phyloP scores from a whole-genome alignment of 2,113 vertebrate genomes.

The Pterocles gutturalis region DNA sequence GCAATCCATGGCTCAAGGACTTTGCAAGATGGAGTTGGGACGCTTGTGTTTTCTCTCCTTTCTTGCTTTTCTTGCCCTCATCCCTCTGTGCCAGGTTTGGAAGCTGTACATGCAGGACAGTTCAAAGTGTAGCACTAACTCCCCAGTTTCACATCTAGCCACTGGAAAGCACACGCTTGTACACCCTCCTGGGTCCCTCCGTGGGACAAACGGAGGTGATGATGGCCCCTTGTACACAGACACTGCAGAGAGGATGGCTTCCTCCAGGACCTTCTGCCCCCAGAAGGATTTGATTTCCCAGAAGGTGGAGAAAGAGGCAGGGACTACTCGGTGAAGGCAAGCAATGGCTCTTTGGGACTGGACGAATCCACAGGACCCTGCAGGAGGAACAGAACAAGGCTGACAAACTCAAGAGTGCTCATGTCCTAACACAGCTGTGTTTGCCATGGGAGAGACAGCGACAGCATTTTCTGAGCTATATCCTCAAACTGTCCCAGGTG shows the following conservation, averaged over 20 bases:
- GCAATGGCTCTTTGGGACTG: not conserved
- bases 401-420: not conserved
- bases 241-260: not conserved
- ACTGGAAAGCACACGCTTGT: accelerated
- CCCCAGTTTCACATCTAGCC: not conserved
- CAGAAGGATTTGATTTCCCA: not conserved
- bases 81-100: not conserved
- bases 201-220: not conserved
- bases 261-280: not conserved
- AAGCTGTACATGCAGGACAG: not conserved
- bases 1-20: not conserved
- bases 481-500: accelerated
- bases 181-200: not conserved
- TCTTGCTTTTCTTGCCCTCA: not conserved
- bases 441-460: accelerated
- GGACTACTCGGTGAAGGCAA: not conserved
- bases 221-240: accelerated
- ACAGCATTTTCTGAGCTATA: not conserved
- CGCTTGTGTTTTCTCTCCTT: not conserved
- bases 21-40: not conserved
- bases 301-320: not conserved
- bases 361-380: accelerated
- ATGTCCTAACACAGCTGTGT: accelerated
- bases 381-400: not conserved
- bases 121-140: not conserved